phyloP scores from a whole-genome alignment of 2,113 vertebrate genomes.

The Pedionomus torquatus region DNA sequence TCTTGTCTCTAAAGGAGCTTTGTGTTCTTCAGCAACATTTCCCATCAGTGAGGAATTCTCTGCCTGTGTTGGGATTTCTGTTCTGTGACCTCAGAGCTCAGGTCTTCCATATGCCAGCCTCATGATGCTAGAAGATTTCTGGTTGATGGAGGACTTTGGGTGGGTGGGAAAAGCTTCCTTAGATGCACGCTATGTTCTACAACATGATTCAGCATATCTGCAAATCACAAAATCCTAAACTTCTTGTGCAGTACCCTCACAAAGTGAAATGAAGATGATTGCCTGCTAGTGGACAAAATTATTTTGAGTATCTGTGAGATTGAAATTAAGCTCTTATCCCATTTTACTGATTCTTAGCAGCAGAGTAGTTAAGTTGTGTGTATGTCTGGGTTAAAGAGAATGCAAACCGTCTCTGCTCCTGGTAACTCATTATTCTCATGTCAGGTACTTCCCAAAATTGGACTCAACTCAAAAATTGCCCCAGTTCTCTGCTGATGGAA shows the following conservation, averaged over 20 bases:
- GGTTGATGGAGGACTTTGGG: neutral
- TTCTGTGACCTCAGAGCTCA: neutral
- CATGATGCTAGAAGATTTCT: neutral
- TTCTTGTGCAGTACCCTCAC: neutral
- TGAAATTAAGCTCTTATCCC: neutral
- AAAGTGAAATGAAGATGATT: neutral
- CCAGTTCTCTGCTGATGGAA: neutral
- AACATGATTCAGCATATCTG: neutral
- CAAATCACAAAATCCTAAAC: neutral
- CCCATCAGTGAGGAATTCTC: neutral
- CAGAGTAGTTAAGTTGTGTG: neutral
- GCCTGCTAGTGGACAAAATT: rapidly evolving
- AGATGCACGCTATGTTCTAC: neutral
- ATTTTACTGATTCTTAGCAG: neutral
- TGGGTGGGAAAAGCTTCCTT: neutral
- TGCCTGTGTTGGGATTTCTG: neutral
- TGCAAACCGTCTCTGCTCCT: neutral
- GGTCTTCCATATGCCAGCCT: neutral
- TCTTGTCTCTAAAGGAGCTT: neutral
- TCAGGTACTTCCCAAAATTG: neutral
- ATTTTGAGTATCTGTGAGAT: neutral
- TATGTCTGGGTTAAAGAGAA: neutral
- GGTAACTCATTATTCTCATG: neutral
- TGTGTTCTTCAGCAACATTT: neutral
- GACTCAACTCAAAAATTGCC: neutral